Base-by-base conservation (phyloP, 2,797 vertebrate species). In the Cyclura pinguis region DNA sequence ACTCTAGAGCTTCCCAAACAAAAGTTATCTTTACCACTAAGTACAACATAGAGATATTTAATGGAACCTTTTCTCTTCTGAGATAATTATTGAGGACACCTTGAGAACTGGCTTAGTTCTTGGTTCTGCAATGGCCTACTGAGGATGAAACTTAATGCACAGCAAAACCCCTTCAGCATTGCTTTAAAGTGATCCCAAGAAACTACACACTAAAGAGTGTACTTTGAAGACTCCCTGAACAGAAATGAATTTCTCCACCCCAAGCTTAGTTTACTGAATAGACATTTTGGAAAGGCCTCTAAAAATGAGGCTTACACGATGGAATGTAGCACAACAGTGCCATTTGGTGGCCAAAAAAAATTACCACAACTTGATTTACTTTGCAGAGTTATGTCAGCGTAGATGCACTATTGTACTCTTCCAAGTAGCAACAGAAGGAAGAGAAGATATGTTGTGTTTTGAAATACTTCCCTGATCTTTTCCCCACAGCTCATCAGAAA, bases 301-400 rank as follows among this genome's bases (percentile, higher is more conserved):
- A 86, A 24, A 0, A 13, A 47, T 69, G 52, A 87, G 59, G n/a
- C 32, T 55, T 87, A 87, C 35, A 57, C 29, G n/a, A 88, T 77
- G 59, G 83, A n/a, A 2, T 24, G n/a, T 69, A 80, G 89, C 52
- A 84, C 81, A 76, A 67, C 38, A 92, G 86, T 92, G 90, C 69
- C 87, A 83, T 18, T 0, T 2, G 1, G 27, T 89, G 88, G 83
- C 35, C 42, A 78, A 35, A 27, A 27, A 2, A 0, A 0, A 57
- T 52, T 42, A 78, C 20, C 29, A 32, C 89, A 93, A n/a, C 38
- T 84, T 80, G 57, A 83, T 83, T 52, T 67, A 27, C 67, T n/a
- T 47, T 69, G n/a, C 72, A 84, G 38, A 22, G 6, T 47, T 18
- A 76, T 38, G 35, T 27, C 55, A 73, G 35, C 57, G 69, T 32